phyloP scores from a whole-genome alignment of 2,888 invertebrate genomes.

The Sarcophaga variegata region DNA sequence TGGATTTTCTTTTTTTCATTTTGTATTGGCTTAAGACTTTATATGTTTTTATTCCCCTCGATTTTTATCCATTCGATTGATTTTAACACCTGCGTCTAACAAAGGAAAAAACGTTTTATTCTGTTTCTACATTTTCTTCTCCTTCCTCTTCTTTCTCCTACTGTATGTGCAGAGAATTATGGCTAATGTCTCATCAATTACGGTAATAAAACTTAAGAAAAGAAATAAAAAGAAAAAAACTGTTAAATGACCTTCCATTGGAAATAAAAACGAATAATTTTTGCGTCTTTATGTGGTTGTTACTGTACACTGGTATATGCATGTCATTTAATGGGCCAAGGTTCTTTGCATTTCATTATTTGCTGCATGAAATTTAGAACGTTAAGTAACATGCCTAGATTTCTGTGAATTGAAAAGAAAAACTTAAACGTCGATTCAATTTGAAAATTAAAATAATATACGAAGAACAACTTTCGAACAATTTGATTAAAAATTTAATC shows the following conservation, averaged over 20 bases:
- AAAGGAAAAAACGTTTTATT: conserved; percentile 21
- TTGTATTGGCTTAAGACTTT: conserved; percentile 8
- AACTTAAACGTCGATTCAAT: too few relatives aligned
- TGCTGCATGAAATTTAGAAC: too few relatives aligned
- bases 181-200: conserved; percentile 65
- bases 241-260: conserved; percentile 45
- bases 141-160: conserved; percentile 15
- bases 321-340: conserved; percentile 11
- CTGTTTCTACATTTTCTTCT: too few relatives aligned
- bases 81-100: conserved; percentile 62
- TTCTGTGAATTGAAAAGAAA: too few relatives aligned
- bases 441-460: too few relatives aligned
- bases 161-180: conserved; percentile 17
- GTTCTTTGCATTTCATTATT: conserved; percentile 2
- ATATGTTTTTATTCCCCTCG: conserved; percentile 25
- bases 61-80: conserved; percentile 56
- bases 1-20: conserved; percentile 12
- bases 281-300: too few relatives aligned
- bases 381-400: too few relatives aligned
- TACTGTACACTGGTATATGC: background rate
- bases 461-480: too few relatives aligned
- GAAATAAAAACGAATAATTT: background rate
- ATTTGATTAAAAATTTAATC: too few relatives aligned
- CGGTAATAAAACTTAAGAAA: conserved; percentile 35
- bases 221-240: background rate